Evolutionary conservation across 2,888 invertebrate genomes (phyloP), one percentile per base, ranked within the genome.

Genomic region (Cryptus viduatorius): DNA sequence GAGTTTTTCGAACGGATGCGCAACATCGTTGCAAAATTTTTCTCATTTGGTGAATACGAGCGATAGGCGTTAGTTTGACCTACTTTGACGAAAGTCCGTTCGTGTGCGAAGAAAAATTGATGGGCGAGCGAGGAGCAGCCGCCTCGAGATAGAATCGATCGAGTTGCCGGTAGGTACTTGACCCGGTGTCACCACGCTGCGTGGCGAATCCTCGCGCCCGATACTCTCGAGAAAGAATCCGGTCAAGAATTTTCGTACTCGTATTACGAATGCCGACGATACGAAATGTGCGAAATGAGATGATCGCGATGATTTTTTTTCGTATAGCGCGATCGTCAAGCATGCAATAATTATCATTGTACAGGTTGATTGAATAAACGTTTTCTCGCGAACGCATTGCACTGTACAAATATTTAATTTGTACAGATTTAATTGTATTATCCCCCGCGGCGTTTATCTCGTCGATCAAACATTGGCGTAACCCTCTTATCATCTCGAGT

Each of bases 91-190:
- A 56, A 67, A 53, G 7, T 53, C 69, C n/a, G 56, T 46, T 37
- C 16, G 56, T 5, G 64, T 48, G 24, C 12, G 29, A 46, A 31
- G 19, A 72, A 65, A 65, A 61, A 61, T 29, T 31, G 56, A 79
- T 76, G 79, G 76, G 71, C 75, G 72, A 76, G 46, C 48, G 42
- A 24, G 16, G 56, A 16, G 14, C 37, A 31, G 29, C 48, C 59
- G 73, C 72, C 50, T 71, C 42, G 50, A 50, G 84, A 82, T 82
- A 65, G 24, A 71, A 84, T 84, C 84, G 84, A 84, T 84, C 79
- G 84, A 56, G 53, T 61, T 81, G 84, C 75, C 81, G 82, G 81
- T 77, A 76, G 82, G 82, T 82, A 84, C 84, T 84, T 84, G 82
- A 84, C 84, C 84, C 82, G 71, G 73, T 84, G 78, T 50, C 75